Evolutionary conservation across 2,113 vertebrate genomes (phyloP), one percentile per base, ranked within the genome.

Genomic region (Leucopsar rothschildi): DNA sequence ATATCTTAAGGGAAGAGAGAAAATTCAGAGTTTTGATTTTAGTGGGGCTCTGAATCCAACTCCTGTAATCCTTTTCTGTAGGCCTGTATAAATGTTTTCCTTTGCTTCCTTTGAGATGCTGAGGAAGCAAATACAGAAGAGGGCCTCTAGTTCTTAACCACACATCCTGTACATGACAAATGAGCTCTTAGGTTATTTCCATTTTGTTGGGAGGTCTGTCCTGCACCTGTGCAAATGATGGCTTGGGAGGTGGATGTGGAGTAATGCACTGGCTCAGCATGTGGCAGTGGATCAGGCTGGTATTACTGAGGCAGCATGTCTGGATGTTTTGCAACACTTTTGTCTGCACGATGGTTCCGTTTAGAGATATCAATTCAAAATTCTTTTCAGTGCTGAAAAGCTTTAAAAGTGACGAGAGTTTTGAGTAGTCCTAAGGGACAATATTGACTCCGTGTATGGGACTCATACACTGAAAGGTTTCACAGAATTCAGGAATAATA

Each of bases 401-500:
- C 45, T 82, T 44, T 44, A 76, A 88, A 83, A 68, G 33, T 9
- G 9, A n/a, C 4, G 4, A 25, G 83, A 61, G 40, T 69, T 92
- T 91, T 86, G 53, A 93, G 52, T 53, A 57, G 81, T 87, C 86
- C 71, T 49, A 12, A 68, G 64, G 60, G 73, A 55, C 91, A n/a
- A 29, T 77, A 50, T 37, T 86, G 69, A 64, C 70, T 75, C 91
- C 70, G 25, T 59, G 20, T 81, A 28, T 86, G 66, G 81, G 82
- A 84, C 47, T 90, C 33, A 13, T 82, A 15, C 49, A 42, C 64
- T 68, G 57, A 73, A 93, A 93, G 18, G 35, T 59, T 90, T 95
- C 35, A 92, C 60, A 76, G 89, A 95, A 95, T 95, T 82, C 28
- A 59, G 81, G 82, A 88, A 96, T 71, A 96, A 92, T 90, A 16